Conservation (phyloP, 2,888 invertebrate genomes). For the Drosophila barbarae region DNA sequence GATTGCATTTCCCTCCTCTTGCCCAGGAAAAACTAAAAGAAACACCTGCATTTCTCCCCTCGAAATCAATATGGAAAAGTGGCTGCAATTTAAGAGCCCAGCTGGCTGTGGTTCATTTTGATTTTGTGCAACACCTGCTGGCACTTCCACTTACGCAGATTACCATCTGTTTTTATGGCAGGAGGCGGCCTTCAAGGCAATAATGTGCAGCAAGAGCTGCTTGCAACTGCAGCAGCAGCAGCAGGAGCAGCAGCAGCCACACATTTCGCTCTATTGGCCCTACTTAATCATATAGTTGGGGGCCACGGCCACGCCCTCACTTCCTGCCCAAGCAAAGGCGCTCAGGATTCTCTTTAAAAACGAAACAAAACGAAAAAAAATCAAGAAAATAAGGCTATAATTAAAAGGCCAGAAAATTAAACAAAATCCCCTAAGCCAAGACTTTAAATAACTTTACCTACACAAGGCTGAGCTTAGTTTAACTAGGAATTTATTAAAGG, state of each 20-base stretch:
- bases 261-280: constrained; percentile 4
- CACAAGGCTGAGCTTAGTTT: not conserved
- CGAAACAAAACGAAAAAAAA: not conserved
- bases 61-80: constrained; percentile 36
- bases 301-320: not conserved
- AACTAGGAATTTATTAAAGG: not conserved
- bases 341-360: not conserved
- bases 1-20: no score
- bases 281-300: constrained; percentile 25
- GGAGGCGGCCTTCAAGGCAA: constrained; percentile 25
- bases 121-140: constrained; percentile 56
- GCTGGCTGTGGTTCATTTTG: constrained; percentile 13
- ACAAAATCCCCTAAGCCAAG: not conserved
- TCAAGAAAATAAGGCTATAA: not conserved
- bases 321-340: not conserved
- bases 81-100: constrained; percentile 14
- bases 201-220: constrained; percentile 13
- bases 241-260: not conserved
- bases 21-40: no score
- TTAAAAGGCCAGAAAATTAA: not conserved
- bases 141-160: constrained; percentile 71
- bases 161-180: constrained; percentile 68
- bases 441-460: not conserved
- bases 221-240: constrained; percentile 18
- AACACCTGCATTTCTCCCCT: not conserved